These are phyloP conservation scores for Drosophila phalerata DNA, from an alignment of 2,888 invertebrate genomes.

Conservation along the genomic window DNA sequence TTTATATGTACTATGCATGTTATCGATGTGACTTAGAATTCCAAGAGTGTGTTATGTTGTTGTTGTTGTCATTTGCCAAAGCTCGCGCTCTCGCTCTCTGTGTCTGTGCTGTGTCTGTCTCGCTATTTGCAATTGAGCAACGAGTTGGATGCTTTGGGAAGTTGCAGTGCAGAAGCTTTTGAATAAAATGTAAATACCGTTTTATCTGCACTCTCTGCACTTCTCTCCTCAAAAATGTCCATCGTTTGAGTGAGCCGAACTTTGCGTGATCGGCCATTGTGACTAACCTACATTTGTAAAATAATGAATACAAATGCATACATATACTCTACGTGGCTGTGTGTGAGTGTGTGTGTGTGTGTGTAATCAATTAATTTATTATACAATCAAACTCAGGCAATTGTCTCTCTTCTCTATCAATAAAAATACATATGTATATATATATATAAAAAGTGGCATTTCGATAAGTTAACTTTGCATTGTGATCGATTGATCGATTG, in stretches of 20 bases:
- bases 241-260: constrained; percentile 25
- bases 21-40: constrained; percentile 16
- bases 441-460: neutral
- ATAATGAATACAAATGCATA: neutral
- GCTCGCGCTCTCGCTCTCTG: constrained; percentile 5
- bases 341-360: neutral
- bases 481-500: constrained; percentile 29
- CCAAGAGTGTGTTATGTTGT: neutral
- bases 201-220: constrained; percentile 10
- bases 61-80: constrained; percentile 10
- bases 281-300: constrained; percentile 27
- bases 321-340: neutral
- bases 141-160: neutral
- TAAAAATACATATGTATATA: too few species aligned
- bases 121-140: neutral
- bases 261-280: constrained; percentile 49
- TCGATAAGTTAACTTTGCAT: neutral
- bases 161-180: constrained; percentile 4
- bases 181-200: neutral
- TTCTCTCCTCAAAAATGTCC: too few species aligned
- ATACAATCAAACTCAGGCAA: constrained; percentile 33
- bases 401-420: constrained; percentile 13
- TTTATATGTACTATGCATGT: constrained; percentile 20
- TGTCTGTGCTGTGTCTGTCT: neutral
- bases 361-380: constrained; percentile 29